A percentile compares a stretch with the other conserved stretches of the same genome.
phyloP scores from a whole-genome alignment of 2,113 vertebrate species.

The Xyrauchen texanus region DNA sequence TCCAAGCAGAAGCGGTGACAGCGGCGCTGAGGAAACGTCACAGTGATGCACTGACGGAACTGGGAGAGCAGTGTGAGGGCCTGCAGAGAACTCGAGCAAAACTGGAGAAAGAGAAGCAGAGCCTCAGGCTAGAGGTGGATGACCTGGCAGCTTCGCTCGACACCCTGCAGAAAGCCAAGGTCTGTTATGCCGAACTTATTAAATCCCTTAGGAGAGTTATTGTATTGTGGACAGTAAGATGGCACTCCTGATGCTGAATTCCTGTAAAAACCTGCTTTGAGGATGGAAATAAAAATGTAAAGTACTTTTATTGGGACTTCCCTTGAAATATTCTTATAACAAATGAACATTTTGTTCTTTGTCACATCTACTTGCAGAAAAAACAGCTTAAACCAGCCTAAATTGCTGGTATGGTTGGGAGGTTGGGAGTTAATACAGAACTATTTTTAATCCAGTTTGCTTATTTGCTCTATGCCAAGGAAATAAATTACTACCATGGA shows the following conservation, averaged over 20 bases:
- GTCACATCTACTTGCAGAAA: background rate
- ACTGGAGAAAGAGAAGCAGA: conserved; percentile 82
- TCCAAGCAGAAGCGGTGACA: conserved; percentile 72
- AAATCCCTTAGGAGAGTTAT: background rate
- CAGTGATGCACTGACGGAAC: conserved; percentile 67
- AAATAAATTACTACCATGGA: background rate
- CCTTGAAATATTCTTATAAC: too few species aligned
- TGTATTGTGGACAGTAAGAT: background rate
- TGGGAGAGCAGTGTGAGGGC: conserved; percentile 76
- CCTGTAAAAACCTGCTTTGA: too few species aligned
- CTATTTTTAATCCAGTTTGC: background rate
- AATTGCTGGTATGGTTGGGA: background rate
- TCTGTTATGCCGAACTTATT: conserved; percentile 24
- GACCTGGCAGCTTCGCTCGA: conserved; percentile 72
- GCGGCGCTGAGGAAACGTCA: conserved; percentile 72
- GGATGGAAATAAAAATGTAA: too few species aligned
- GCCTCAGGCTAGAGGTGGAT: conserved; percentile 76
- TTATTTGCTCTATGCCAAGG: background rate
- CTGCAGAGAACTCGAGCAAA: conserved; percentile 76
- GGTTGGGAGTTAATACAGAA: background rate
- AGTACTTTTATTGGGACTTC: too few species aligned
- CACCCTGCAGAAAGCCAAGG: conserved; percentile 77
- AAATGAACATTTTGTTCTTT: too few species aligned
- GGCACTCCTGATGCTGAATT: too few species aligned
- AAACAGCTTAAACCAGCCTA: background rate